Base-by-base conservation (phyloP, 2,888 invertebrate species). In the Scaeva pyrastri region DNA sequence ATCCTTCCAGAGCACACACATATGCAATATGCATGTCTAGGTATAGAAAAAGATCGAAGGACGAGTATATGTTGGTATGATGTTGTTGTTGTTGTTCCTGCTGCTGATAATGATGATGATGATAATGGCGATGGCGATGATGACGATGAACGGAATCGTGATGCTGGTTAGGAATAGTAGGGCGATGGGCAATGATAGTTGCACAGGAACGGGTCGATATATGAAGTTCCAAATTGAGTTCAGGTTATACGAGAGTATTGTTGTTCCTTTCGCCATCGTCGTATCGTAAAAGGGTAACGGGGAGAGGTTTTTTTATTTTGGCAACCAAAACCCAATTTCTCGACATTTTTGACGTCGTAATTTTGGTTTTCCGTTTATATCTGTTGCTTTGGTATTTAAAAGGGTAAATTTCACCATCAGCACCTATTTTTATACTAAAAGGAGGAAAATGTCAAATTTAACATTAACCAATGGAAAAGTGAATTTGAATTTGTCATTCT, bases 261-360 rank as follows among this genome's bases (percentile, higher is more conserved):
- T 79, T 80, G 79, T 85, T 75, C 4, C 31, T 36, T 16, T 62
- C 56, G 60, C 73, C 68, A 85, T 31, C n/a, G n/a, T n/a, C n/a
- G n/a, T n/a, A n/a, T n/a, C 7, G 7, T 85, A 85, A 85, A 85
- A 81, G 85, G 81, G 81, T 85, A 85, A 81, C 85, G 68, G 77
- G 76, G 21, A 62, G 77, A 73, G 50, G 52, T 68, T 62, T 74
- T 41, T 45, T 36, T 56, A 8, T 21, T 3, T 41, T 2, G 1
- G 31, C 19, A 2, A 8, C 52, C 12, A 14, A 36, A 21, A 4
- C 4, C 26, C n/a, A n/a, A 11, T 19, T 19, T 19, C 12, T 45
- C n/a, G 31, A 48, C 12, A 55, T 55, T 19, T 48, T 64, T 60
- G 55, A 70, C 36, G 70, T 55, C 50, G 68, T 71, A 16, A 68